Conservation (phyloP, 2,888 invertebrate genomes). For the Chrysomela aeneicollis region DNA sequence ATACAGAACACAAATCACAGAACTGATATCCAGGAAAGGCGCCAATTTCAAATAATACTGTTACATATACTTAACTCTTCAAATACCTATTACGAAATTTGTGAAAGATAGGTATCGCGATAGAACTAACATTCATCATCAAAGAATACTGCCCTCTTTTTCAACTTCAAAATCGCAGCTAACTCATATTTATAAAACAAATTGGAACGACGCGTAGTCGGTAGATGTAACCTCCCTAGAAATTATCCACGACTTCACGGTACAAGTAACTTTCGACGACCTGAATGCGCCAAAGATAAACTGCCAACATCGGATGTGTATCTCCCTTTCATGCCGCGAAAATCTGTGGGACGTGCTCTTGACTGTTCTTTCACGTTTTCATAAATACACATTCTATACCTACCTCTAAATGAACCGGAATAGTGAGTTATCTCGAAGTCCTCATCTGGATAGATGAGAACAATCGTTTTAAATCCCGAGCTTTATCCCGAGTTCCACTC, state of each 20-base stretch:
- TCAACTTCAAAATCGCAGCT: not conserved
- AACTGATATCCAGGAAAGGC: too few relatives aligned
- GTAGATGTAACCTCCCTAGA: not conserved
- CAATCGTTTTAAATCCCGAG: too few relatives aligned
- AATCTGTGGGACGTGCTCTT: conserved; percentile 17
- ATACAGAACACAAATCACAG: too few relatives aligned
- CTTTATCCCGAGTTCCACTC: too few relatives aligned
- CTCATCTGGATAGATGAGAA: conserved; percentile 11
- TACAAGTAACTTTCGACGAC: not conserved
- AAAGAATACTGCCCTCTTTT: too few relatives aligned
- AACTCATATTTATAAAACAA: not conserved
- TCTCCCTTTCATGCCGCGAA: conserved; percentile 18
- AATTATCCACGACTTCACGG: not conserved
- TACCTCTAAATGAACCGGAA: conserved; percentile 22
- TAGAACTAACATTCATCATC: too few relatives aligned
- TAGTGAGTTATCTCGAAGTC: conserved; percentile 19
- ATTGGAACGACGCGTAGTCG: not conserved
- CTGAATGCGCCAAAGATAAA: conserved; percentile 1
- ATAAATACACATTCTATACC: not conserved
- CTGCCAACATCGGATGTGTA: conserved; percentile 4
- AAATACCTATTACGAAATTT: too few relatives aligned
- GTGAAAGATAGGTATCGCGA: too few relatives aligned
- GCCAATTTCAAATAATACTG: too few relatives aligned
- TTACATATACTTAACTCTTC: too few relatives aligned
- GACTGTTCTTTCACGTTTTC: conserved; percentile 17